A percentile compares a stretch with the other conserved stretches of the same genome.
These are phyloP conservation scores for Paelopatides confundens DNA, from an alignment of 53 echinoderm and acorn worm species.

Conservation along the genomic window DNA sequence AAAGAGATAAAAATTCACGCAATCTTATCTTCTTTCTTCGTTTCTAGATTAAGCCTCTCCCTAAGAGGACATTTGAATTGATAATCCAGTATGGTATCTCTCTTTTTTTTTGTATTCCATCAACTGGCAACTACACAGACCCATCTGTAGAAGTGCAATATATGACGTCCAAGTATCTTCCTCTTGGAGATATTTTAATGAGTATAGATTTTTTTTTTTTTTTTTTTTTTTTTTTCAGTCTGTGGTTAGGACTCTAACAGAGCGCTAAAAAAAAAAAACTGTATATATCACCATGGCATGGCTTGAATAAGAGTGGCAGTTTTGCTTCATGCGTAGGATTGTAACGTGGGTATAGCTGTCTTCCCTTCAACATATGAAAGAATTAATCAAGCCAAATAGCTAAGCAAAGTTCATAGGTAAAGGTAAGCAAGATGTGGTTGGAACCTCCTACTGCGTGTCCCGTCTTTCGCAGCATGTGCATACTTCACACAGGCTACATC, in stretches of 20 bases:
- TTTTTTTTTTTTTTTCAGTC: not conserved
- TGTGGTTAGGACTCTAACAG: not conserved
- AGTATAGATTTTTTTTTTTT: not conserved
- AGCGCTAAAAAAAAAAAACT: not conserved
- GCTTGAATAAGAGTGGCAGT: not conserved
- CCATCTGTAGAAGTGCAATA: not conserved
- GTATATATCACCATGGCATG: too few species aligned
- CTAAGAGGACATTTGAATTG: not conserved
- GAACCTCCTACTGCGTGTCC: not conserved
- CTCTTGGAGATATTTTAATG: not conserved
- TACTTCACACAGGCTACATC: not conserved
- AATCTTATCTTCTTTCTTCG: not conserved
- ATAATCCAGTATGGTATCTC: not conserved
- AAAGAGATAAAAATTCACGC: not conserved
- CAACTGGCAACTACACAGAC: not conserved
- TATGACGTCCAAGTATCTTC: not conserved
- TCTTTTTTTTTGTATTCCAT: too few species aligned
- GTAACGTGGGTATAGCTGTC: not conserved
- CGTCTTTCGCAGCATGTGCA: not conserved
- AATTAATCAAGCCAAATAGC: conserved; percentile 22
- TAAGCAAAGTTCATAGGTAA: conserved; percentile 23
- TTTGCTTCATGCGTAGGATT: not conserved
- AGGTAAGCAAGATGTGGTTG: not conserved
- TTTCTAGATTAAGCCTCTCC: not conserved
- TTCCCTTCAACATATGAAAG: not conserved